Percentiles rank a stretch among this genome's conserved stretches.
These are phyloP conservation scores for Ciconia nigra DNA, from an alignment of 2,797 vertebrate genomes.

Conservation along the genomic window DNA sequence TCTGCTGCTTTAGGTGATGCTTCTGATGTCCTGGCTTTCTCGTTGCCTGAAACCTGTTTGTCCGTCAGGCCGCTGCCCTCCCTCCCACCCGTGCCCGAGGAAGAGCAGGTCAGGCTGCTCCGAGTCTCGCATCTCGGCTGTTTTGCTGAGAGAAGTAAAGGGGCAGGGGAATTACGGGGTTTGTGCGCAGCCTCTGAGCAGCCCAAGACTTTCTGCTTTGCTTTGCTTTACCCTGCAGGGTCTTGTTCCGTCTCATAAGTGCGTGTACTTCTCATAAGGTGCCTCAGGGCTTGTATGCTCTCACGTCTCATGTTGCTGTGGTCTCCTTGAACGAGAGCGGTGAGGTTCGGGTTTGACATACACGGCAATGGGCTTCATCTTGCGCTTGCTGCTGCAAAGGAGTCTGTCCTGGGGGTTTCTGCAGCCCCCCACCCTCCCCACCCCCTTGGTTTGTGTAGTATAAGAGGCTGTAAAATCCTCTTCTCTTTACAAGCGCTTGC, in stretches of 20 bases:
- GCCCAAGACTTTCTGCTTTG: neutral
- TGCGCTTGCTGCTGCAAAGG: neutral
- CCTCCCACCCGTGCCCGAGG: neutral
- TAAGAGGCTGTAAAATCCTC: neutral
- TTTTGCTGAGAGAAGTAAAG: neutral
- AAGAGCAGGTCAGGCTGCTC: neutral
- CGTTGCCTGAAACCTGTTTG: neutral
- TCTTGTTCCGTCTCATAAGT: neutral
- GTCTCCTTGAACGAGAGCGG: too few species aligned
- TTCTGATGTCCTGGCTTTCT: neutral
- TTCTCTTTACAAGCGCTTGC: neutral
- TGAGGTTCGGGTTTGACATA: rapidly evolving
- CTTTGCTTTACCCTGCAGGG: neutral
- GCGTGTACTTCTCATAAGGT: neutral
- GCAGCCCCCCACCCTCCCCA: neutral
- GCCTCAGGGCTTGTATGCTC: neutral
- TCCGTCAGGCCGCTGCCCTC: neutral
- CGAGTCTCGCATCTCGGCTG: rapidly evolving
- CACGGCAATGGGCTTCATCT: rapidly evolving
- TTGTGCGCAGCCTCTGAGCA: neutral
- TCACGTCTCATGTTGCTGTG: rapidly evolving
- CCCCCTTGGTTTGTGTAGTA: rapidly evolving
- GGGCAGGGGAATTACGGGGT: neutral
- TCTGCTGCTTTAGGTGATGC: neutral
- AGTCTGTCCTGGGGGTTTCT: neutral